These are phyloP conservation scores for Mellilla xanthometata DNA, from an alignment of 2,888 invertebrate genomes.

Conservation along the genomic window DNA sequence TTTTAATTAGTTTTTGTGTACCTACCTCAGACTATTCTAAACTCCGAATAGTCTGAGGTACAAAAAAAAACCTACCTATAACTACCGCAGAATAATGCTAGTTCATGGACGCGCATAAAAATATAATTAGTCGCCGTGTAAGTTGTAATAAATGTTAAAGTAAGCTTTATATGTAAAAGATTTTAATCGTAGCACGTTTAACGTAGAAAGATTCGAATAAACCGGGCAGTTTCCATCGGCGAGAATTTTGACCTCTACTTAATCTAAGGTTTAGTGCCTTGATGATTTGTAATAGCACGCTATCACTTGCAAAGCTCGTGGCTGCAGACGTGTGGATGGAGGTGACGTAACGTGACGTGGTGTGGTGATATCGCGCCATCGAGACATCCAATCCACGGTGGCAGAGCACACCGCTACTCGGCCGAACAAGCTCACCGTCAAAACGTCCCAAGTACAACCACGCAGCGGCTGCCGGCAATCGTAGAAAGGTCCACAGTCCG, in stretches of 20 bases:
- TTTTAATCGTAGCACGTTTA: too few species aligned
- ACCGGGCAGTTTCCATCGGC: neutral
- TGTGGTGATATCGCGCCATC: constrained; percentile 69
- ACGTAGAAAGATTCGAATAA: too few species aligned
- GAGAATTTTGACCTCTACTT: constrained; percentile 4
- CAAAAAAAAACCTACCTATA: too few species aligned
- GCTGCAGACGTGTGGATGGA: constrained; percentile 20
- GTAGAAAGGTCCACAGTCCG: constrained; percentile 48
- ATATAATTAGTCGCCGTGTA: too few species aligned
- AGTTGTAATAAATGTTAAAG: too few species aligned
- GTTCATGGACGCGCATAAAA: too few species aligned
- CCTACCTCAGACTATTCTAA: too few species aligned
- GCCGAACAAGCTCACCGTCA: constrained; percentile 14
- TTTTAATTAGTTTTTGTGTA: too few species aligned
- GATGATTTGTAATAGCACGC: constrained; percentile 1
- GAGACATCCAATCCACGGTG: constrained; percentile 61
- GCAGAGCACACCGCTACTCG: constrained; percentile 22
- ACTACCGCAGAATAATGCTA: too few species aligned
- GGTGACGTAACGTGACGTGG: constrained; percentile 60
- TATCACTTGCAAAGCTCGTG: constrained; percentile 44
- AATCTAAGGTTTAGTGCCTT: constrained; percentile 3
- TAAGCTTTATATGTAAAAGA: too few species aligned
- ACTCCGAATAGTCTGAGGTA: too few species aligned
- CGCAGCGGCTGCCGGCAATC: constrained; percentile 21
- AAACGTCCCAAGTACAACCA: constrained; percentile 37